Evolutionary conservation across 2,113 vertebrate genomes (phyloP).

Genomic region (Apteryx mantelli): DNA sequence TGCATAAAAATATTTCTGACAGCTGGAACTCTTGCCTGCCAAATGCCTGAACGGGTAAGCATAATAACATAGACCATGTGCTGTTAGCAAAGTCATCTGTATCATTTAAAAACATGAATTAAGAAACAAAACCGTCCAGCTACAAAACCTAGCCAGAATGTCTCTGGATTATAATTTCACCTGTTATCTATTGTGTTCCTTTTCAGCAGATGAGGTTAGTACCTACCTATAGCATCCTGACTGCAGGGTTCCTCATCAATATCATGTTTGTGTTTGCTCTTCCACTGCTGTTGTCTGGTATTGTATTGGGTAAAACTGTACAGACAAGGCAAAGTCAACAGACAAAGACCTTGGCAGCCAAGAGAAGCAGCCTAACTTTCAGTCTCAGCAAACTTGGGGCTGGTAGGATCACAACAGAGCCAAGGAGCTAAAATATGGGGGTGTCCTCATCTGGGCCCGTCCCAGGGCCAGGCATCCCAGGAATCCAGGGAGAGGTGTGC

Average conservation of each 20-base stretch:
- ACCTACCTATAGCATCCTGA: not conserved
- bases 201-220: not conserved
- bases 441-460: not conserved
- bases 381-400: not conserved
- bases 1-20: slow-evolving; percentile 15
- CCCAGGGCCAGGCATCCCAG: not conserved
- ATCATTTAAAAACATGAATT: not conserved
- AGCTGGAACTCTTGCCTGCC: not conserved
- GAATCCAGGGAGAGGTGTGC: not conserved
- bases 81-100: not conserved
- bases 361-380: not conserved
- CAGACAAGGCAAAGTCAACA: not conserved
- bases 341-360: not conserved
- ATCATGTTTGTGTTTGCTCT: not conserved
- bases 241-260: not conserved
- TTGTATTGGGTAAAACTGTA: not conserved
- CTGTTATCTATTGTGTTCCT: not conserved
- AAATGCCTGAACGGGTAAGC: not conserved
- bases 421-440: not conserved
- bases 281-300: not conserved
- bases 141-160: not conserved
- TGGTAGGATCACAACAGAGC: not conserved
- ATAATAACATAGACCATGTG: not conserved
- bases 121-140: not conserved
- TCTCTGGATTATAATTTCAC: not conserved